Percentiles rank a stretch among this genome's conserved stretches.
phyloP scores from a whole-genome alignment of 2,888 invertebrate species.

The Lobophora halterata region DNA sequence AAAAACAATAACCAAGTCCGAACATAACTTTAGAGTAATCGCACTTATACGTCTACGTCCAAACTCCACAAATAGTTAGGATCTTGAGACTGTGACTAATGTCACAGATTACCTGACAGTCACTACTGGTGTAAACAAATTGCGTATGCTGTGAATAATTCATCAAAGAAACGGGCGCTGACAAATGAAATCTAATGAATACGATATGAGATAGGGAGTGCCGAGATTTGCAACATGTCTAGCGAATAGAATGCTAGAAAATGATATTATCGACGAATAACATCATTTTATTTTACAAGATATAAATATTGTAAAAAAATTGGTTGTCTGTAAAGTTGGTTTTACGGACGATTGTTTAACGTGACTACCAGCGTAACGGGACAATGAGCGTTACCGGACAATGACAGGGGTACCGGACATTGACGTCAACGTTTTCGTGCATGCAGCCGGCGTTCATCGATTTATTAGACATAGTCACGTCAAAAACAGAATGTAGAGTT shows the following conservation, averaged over 20 bases:
- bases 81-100: constrained; percentile 28
- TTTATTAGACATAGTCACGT: no score
- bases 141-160: constrained; percentile 68
- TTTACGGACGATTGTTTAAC: no score
- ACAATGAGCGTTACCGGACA: no score
- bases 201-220: constrained; percentile 64
- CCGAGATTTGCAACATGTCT: constrained; percentile 50
- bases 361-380: no score
- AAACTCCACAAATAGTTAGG: constrained; percentile 47
- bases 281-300: no score
- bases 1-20: constrained; percentile 21
- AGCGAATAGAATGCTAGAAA: constrained; percentile 22
- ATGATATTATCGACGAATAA: no score
- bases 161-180: constrained; percentile 70
- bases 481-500: no score
- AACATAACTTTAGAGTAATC: constrained; percentile 41
- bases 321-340: no score
- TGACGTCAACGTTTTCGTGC: no score
- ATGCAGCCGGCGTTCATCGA: no score
- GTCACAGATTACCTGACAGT: constrained; percentile 22
- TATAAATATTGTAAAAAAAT: no score
- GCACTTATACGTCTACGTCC: constrained; percentile 46
- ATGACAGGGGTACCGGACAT: no score
- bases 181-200: constrained; percentile 78
- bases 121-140: constrained; percentile 62